Evolutionary conservation across 2,888 invertebrate species (phyloP), one percentile per base, ranked within the genome.

Genomic region (Andrena marginata): DNA sequence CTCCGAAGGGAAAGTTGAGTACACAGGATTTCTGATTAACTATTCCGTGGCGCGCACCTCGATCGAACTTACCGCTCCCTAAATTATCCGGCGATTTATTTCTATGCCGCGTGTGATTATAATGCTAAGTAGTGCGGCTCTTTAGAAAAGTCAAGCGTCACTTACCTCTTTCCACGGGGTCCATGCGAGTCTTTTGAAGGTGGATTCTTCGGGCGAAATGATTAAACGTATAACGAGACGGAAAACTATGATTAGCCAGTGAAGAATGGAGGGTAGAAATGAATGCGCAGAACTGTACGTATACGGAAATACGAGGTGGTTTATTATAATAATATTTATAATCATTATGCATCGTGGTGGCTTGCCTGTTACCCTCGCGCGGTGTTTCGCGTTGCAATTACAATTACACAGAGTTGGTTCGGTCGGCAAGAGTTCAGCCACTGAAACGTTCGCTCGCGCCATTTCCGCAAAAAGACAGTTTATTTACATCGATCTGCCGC

Each of bases 281-380:
- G 63, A 83, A 78, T 73, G 80, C 78, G 87, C 84, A 86, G 84
- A 86, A 77, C 69, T 80, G 54, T 71, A 54, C 70, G 69, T 87
- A 78, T 94, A 94, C 93, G 93, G 93, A 94, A 94, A 94, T 94
- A 94, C 93, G 93, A 93, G 93, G 92, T 93, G 93, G 93, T 94
- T 94, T 93, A 94, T 94, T 94, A 91, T 93, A 93, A 92, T 93
- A 91, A 91, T 93, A 92, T 93, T 93, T 92, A 93, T 93, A 92
- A 90, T 93, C 90, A 92, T 91, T 91, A 87, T 92, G 92, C 90
- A 90, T 92, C 89, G 89, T 91, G 92, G 90, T 90, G 89, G 89
- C 89, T 87, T 89, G 87, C 88, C 79, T 86, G 72, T 80, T 78
- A 74, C 77, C 74, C 77, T 81, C 85, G 67, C 65, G 69, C 77